phyloP scores from a whole-genome alignment of 1,140 invertebrate species.

The Aphis gossypii region DNA sequence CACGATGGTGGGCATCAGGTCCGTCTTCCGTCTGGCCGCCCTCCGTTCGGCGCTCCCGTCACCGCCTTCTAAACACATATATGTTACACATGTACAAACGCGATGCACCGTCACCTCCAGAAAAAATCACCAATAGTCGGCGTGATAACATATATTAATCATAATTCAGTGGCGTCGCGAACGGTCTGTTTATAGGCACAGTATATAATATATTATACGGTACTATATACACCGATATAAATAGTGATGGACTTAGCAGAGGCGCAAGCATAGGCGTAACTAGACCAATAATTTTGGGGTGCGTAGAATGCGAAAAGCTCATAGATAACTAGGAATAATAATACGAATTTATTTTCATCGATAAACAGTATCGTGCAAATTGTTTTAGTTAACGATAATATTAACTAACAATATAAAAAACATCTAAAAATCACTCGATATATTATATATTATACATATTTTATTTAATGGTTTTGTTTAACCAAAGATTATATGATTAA shows the following conservation, averaged over 20 bases:
- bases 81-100: conserved; percentile 57
- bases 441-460: no score
- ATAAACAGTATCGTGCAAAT: no score
- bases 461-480: neutral
- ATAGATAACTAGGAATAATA: no score
- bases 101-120: conserved; percentile 7
- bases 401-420: no score
- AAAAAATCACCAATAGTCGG: conserved; percentile 8
- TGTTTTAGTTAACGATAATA: no score
- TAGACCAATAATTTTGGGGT: no score
- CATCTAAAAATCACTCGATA: no score
- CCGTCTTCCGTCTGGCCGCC: conserved; percentile 78
- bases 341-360: no score
- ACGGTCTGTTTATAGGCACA: neutral
- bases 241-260: no score
- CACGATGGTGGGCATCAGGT: conserved; percentile 88
- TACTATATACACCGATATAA: neutral
- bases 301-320: no score
- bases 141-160: neutral
- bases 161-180: neutral
- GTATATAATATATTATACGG: neutral
- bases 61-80: conserved; percentile 55
- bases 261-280: no score
- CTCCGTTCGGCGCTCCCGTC: conserved; percentile 56
- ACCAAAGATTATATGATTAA: neutral